Percentiles rank a stretch among this genome's conserved stretches.
phyloP scores from a whole-genome alignment of 2,113 vertebrate genomes.

The Stictonetta naevosa region DNA sequence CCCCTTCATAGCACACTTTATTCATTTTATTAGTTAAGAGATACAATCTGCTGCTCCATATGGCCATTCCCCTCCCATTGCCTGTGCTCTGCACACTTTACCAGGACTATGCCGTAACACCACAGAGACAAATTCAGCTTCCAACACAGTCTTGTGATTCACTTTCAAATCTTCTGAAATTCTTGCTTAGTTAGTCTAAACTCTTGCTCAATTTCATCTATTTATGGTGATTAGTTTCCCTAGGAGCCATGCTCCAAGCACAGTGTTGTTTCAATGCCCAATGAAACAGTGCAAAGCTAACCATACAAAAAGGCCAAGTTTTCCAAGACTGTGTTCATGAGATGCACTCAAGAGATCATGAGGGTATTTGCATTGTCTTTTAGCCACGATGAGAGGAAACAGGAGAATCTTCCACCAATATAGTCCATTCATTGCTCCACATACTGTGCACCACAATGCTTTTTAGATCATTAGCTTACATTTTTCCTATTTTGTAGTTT shows the following conservation, averaged over 20 bases:
- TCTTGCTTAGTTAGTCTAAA: too few relatives aligned
- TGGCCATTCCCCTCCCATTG: background rate
- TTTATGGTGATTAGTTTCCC: background rate
- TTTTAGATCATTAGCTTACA: background rate
- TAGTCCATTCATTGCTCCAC: fast-evolving
- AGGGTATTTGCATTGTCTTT: background rate
- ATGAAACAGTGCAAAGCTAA: background rate
- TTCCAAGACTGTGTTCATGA: background rate
- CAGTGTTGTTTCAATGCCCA: background rate
- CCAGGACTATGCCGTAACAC: background rate
- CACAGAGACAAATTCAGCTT: background rate
- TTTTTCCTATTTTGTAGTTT: background rate
- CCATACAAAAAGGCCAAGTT: background rate
- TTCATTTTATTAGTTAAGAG: background rate
- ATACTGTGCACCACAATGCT: fast-evolving
- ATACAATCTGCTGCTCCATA: background rate
- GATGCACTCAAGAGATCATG: background rate
- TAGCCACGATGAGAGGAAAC: background rate
- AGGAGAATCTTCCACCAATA: background rate
- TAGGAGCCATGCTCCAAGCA: background rate
- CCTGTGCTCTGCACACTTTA: background rate
- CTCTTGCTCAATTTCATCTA: background rate
- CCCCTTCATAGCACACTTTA: fast-evolving
- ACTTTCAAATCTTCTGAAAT: background rate
- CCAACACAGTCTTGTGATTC: background rate